A percentile compares a stretch with the other conserved stretches of the same genome.
These are phyloP conservation scores for Butorides virescens DNA, from an alignment of 2,113 vertebrate species.

Conservation along the genomic window DNA sequence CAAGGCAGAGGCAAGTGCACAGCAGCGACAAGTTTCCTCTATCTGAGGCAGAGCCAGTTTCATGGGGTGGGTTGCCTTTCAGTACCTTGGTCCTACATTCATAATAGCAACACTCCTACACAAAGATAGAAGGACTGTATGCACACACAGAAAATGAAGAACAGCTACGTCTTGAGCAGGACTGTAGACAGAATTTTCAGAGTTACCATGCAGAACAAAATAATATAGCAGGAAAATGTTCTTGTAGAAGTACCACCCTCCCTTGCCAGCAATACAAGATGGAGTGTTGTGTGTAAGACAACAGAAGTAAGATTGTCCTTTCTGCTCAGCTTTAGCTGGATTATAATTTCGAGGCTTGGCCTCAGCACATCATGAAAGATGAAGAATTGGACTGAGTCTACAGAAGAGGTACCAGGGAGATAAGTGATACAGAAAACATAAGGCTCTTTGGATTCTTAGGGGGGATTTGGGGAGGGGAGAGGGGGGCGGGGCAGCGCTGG, in stretches of 20 bases:
- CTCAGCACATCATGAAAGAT: not conserved
- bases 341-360: not conserved
- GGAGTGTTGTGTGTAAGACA: not conserved
- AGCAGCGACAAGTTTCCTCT: not conserved
- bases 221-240: accelerated
- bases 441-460: not conserved
- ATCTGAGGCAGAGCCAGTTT: not conserved
- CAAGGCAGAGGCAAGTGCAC: not conserved
- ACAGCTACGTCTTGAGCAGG: not conserved
- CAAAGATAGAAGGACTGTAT: not conserved
- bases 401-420: not conserved
- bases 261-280: not conserved
- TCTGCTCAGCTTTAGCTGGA: not conserved
- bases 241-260: not conserved
- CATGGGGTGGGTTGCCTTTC: accelerated
- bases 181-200: not conserved
- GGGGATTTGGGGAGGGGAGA: no score
- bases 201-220: not conserved
- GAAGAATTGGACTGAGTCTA: not conserved
- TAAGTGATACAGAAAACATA: not conserved
- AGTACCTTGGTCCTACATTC: not conserved
- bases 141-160: not conserved
- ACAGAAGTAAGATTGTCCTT: not conserved
- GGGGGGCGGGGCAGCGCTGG: not conserved
- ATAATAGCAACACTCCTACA: not conserved